A percentile compares a stretch with the other conserved stretches of the same genome.
Conservation (phyloP, 1,140 invertebrate species). For the Calosoma granatense region DNA sequence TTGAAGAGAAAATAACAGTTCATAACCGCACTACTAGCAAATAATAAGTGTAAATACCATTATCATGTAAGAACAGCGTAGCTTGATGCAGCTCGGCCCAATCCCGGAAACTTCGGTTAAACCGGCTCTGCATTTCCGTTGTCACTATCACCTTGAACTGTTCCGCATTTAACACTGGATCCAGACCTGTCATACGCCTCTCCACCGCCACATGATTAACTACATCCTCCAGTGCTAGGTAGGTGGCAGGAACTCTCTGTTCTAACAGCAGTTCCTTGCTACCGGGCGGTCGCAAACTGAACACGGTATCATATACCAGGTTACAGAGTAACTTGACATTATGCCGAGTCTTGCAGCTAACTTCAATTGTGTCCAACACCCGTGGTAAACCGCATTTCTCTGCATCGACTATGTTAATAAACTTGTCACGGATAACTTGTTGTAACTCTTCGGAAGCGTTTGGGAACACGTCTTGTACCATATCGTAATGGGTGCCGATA, state of each 20-base stretch:
- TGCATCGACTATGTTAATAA: constrained; percentile 88
- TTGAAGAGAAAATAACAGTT: constrained; percentile 12
- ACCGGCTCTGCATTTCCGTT: constrained; percentile 54
- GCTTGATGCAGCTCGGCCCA: constrained; percentile 87
- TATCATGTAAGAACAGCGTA: constrained; percentile 94
- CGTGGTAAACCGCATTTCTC: constrained; percentile 92
- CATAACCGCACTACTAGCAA: too few species aligned
- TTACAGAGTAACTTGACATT: constrained; percentile 88
- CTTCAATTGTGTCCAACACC: constrained; percentile 88
- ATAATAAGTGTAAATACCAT: constrained; percentile 51
- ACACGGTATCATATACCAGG: constrained; percentile 88
- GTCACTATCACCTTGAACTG: constrained; percentile 68
- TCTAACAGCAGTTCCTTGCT: constrained; percentile 85
- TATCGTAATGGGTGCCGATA: constrained; percentile 90
- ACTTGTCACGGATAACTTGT: constrained; percentile 77
- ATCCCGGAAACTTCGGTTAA: constrained; percentile 70
- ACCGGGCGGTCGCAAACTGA: constrained; percentile 77
- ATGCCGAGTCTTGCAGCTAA: constrained; percentile 74
- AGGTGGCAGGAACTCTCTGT: constrained; percentile 92
- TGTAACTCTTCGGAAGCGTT: constrained; percentile 76
- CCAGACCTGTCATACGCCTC: constrained; percentile 47
- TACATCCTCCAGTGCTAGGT: constrained; percentile 88
- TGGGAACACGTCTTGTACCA: constrained; percentile 64
- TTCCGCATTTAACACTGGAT: constrained; percentile 83
- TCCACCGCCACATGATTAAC: constrained; percentile 71